Percentiles rank a stretch among this genome's conserved stretches.
Evolutionary conservation across 2,888 invertebrate genomes (phyloP).

Genomic region (Ptilodon capucinus): DNA sequence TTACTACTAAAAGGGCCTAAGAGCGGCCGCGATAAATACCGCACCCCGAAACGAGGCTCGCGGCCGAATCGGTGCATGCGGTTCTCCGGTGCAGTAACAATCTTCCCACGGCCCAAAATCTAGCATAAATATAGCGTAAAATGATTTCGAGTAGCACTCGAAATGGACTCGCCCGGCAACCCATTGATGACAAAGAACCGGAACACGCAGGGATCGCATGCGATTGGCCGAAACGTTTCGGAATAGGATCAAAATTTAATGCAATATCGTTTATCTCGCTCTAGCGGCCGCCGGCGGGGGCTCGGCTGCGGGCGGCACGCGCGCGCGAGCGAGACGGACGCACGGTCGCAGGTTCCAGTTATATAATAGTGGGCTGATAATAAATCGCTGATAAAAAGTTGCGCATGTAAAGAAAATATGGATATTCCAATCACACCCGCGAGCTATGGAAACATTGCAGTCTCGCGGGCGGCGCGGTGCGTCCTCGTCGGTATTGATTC

Average conservation of each 20-base stretch:
- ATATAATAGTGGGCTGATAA: constrained; percentile 76
- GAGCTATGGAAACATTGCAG: neutral
- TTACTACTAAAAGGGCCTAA: constrained; percentile 70
- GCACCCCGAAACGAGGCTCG: constrained; percentile 25
- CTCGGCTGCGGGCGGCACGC: constrained; percentile 24
- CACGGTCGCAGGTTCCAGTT: constrained; percentile 57
- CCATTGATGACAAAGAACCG: constrained; percentile 88
- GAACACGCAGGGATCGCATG: constrained; percentile 83
- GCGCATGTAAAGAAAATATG: constrained; percentile 50
- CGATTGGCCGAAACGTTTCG: constrained; percentile 83
- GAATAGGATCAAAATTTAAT: constrained; percentile 80
- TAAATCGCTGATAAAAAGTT: constrained; percentile 79
- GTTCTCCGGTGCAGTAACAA: constrained; percentile 19
- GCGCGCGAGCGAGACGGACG: constrained; percentile 53
- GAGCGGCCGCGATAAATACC: constrained; percentile 56
- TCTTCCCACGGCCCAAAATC: constrained; percentile 34
- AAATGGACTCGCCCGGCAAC: constrained; percentile 84
- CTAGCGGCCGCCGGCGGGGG: constrained; percentile 27
- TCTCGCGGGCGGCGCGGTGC: no score
- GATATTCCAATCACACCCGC: constrained; percentile 41
- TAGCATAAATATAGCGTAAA: constrained; percentile 58
- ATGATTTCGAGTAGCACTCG: constrained; percentile 57
- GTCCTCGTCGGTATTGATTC: neutral
- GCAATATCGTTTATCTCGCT: constrained; percentile 63
- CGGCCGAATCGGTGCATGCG: constrained; percentile 21